Evolutionary conservation across 2,888 invertebrate genomes (phyloP), one percentile per base, ranked within the genome.

Genomic region (Nudaria mundana): DNA sequence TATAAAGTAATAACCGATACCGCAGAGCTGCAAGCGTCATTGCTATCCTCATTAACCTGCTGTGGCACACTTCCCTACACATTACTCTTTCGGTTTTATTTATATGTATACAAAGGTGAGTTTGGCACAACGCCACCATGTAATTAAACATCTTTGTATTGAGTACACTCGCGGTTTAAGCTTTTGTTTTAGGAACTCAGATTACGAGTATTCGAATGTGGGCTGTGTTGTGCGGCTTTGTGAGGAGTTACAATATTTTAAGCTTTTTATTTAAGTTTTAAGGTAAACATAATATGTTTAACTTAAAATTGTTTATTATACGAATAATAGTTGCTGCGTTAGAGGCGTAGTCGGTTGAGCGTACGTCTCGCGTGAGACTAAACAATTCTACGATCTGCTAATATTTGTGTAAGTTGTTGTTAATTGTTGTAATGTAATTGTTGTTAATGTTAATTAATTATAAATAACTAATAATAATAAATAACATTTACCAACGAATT

Each of bases 1-100:
- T 57, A 57, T 42, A 47, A 29, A 60, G 50, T 54, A 56, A 58
- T 59, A 60, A 53, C 56, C 46, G 54, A 57, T 56, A 63, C 54
- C 56, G 54, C 45, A 52, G 41, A 48, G 50, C 46, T 52, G 56
- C 49, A 51, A 39, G 32, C 51, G 50, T 61, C 70, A 65, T 71
- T 72, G 73, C 66, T 71, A 62, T 59, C 39, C 70, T 67, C 66
- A 75, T 74, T 75, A 72, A 61, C 41, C 49, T 51, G 42, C 54
- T 50, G 57, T 49, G 52, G 46, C 24, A 39, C 34, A 46, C 40
- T 55, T 49, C 57, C 52, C 57, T 51, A 48, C 50, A 47, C 41
- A 54, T 52, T 58, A 47, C 42, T 40, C 55, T 56, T 46, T 54
- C 51, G 40, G 58, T 66, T 47, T 57, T 69, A 61, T 65, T 55